Evolutionary conservation across 35 echinoderm and acorn worm genomes (phyloP).

Genomic region (Diadema setosum): DNA sequence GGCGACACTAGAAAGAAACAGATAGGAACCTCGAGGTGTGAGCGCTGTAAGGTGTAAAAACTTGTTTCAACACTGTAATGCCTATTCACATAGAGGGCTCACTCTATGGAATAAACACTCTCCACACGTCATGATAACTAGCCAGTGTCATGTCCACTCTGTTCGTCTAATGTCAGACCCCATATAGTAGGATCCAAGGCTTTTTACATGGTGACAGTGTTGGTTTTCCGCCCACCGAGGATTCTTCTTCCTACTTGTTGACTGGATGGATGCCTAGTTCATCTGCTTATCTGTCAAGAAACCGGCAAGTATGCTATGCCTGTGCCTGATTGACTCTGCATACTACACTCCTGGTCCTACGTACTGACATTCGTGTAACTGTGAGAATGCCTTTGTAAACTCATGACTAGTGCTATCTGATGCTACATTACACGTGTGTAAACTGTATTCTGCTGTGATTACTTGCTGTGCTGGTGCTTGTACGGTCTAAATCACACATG

Average conservation of each 20-base stretch:
- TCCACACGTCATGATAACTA: too few species aligned
- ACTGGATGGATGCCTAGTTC: neutral
- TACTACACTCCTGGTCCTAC: neutral
- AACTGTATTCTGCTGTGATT: neutral
- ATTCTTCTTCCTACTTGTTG: neutral
- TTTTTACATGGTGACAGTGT: neutral
- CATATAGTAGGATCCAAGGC: too few species aligned
- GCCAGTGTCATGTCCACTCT: too few species aligned
- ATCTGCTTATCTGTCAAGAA: neutral
- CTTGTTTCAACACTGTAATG: too few species aligned
- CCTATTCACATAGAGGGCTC: too few species aligned
- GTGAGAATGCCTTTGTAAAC: neutral
- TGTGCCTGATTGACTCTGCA: neutral
- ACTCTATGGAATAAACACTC: too few species aligned
- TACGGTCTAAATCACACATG: neutral
- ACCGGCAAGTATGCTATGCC: neutral
- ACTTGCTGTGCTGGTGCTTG: neutral
- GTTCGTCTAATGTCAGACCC: too few species aligned
- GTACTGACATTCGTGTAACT: neutral
- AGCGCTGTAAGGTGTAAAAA: too few species aligned
- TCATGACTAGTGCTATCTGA: neutral
- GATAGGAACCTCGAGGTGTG: too few species aligned
- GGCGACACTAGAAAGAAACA: too few species aligned
- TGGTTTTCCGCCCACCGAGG: neutral
- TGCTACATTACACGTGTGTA: neutral